Evolutionary conservation across 2,113 vertebrate species (phyloP).

Genomic region (Nothocercus julius): DNA sequence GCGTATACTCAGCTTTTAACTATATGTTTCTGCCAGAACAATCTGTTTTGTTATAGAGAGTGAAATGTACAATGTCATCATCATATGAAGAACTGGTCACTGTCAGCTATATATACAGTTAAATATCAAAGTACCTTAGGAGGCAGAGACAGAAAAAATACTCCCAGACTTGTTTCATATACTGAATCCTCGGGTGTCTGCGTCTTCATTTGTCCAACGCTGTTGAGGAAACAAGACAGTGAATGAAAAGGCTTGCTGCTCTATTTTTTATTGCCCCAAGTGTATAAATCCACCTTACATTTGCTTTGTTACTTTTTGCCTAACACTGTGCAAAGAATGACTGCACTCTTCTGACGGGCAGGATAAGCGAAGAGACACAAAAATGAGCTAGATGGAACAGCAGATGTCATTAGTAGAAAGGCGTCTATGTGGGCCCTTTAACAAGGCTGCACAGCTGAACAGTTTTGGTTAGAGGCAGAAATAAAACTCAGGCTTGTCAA

Average conservation of each 20-base stretch:
- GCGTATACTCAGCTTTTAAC: not conserved
- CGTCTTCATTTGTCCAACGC: not conserved
- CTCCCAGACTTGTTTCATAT: not conserved
- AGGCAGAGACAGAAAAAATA: not conserved
- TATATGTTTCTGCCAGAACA: not conserved
- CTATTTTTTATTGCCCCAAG: not conserved
- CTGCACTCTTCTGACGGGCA: not conserved
- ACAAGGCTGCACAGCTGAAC: not conserved
- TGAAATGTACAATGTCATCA: not conserved
- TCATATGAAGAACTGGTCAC: not conserved
- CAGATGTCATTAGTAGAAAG: not conserved
- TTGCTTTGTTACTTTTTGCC: not conserved
- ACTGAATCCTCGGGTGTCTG: not conserved
- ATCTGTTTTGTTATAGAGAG: not conserved
- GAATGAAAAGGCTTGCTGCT: not conserved
- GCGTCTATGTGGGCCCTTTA: not conserved
- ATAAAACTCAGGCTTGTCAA: rapidly evolving
- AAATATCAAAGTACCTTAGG: not conserved
- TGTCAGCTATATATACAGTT: not conserved
- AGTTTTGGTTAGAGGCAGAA: not conserved
- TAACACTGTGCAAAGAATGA: not conserved
- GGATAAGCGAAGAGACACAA: not conserved
- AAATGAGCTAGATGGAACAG: not conserved
- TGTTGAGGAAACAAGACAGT: not conserved
- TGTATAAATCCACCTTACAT: not conserved